Conservation (phyloP, 1,140 invertebrate genomes). For the Megathymus violae region DNA sequence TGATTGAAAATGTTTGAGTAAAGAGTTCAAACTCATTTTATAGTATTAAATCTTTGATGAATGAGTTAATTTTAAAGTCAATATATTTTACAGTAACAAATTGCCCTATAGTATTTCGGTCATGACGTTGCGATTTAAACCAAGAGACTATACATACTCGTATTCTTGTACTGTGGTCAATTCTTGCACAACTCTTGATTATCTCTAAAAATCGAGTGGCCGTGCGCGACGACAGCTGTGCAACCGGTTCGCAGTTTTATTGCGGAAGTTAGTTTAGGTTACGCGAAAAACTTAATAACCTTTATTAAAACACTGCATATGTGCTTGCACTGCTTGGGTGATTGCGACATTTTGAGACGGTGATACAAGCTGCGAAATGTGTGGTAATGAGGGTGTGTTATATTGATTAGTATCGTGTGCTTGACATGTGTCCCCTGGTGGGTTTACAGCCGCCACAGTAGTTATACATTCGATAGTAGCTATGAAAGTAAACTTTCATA, state of each 20-base stretch:
- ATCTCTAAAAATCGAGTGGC: conserved; percentile 19
- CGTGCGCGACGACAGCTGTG: conserved; percentile 15
- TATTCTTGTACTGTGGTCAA: background rate
- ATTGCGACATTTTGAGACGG: conserved; percentile 9
- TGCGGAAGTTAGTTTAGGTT: conserved; percentile 28
- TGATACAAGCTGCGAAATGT: background rate
- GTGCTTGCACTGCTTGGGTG: conserved; percentile 10
- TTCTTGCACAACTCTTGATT: conserved; percentile 8
- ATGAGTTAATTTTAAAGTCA: no score
- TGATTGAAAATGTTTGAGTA: no score
- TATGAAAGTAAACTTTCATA: no score
- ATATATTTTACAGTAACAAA: no score
- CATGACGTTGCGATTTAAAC: no score
- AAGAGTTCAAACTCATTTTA: no score
- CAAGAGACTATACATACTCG: background rate
- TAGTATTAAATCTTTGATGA: no score
- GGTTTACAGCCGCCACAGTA: no score
- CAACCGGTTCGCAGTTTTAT: conserved; percentile 27
- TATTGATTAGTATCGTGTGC: background rate
- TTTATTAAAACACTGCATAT: conserved; percentile 11
- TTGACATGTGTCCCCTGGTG: background rate
- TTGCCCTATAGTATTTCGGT: no score
- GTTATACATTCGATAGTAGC: no score
- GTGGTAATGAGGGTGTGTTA: background rate
- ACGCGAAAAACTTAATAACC: conserved; percentile 22